These are phyloP conservation scores for Merodon equestris DNA, from an alignment of 2,888 invertebrate species.

Conservation along the genomic window DNA sequence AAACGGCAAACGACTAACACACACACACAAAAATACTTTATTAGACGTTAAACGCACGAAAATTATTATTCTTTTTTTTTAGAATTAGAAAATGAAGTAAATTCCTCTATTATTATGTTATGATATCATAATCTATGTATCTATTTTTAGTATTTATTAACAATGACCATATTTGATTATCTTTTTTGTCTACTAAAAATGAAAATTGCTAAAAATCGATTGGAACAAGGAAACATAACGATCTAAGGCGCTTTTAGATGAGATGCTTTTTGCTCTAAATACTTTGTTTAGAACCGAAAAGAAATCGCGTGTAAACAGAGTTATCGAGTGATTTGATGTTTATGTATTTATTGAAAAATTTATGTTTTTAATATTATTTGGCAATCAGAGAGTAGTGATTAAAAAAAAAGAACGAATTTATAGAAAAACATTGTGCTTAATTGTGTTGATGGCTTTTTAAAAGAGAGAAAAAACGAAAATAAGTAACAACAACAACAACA, in stretches of 20 bases:
- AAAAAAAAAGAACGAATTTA: neutral
- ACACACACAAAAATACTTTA: slow-evolving; percentile 23
- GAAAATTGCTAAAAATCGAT: slow-evolving; percentile 33
- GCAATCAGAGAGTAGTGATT: slow-evolving; percentile 1
- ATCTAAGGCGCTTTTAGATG: too few relatives aligned
- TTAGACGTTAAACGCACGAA: slow-evolving; percentile 3
- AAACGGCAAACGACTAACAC: slow-evolving; percentile 42
- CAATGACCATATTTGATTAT: slow-evolving; percentile 19
- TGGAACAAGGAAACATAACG: neutral
- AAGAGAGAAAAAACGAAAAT: slow-evolving; percentile 51
- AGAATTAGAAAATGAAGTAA: neutral
- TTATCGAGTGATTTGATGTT: too few relatives aligned
- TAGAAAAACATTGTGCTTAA: slow-evolving; percentile 26
- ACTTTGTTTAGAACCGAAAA: too few relatives aligned
- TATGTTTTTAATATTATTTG: slow-evolving; percentile 13
- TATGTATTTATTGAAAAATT: neutral
- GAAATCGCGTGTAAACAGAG: too few relatives aligned
- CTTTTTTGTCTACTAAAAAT: neutral
- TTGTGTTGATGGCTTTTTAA: slow-evolving; percentile 74
- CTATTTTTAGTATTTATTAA: slow-evolving; percentile 34
- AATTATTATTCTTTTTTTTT: neutral
- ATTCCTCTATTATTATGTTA: slow-evolving; percentile 18
- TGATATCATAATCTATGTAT: slow-evolving; percentile 14
- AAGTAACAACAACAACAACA: slow-evolving; percentile 37
- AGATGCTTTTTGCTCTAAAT: too few relatives aligned